phyloP scores from a whole-genome alignment of 2,797 vertebrate genomes.

The Syndactyla subalaris region DNA sequence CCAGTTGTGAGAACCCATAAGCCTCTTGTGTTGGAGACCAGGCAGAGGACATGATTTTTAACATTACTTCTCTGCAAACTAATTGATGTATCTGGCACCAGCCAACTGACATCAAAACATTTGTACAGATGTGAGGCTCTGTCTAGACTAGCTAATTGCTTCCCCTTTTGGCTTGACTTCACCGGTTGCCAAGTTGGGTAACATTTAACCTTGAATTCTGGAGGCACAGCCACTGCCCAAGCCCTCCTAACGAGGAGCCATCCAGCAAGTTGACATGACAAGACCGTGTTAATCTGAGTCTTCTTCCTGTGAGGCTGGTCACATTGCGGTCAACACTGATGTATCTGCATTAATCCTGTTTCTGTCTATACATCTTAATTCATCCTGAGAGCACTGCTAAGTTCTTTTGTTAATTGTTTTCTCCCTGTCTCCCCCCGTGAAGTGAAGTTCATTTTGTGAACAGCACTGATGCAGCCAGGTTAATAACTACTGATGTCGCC shows the following conservation, averaged over 20 bases:
- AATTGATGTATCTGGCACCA: slow-evolving; percentile 22
- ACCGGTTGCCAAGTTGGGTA: neutral
- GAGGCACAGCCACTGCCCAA: neutral
- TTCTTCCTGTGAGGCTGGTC: slow-evolving; percentile 28
- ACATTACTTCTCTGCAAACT: neutral
- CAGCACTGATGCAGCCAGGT: slow-evolving; percentile 40
- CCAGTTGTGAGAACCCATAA: neutral
- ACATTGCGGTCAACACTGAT: neutral
- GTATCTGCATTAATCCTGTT: slow-evolving; percentile 55
- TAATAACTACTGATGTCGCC: slow-evolving; percentile 68
- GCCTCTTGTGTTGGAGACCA: neutral
- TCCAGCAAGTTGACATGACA: slow-evolving; percentile 44
- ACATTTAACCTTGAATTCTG: slow-evolving; percentile 62
- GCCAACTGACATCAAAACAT: neutral
- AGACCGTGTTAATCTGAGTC: slow-evolving; percentile 37
- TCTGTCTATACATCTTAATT: slow-evolving; percentile 56
- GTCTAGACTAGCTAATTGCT: slow-evolving; percentile 54
- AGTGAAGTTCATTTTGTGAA: slow-evolving; percentile 38
- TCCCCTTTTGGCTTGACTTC: slow-evolving; percentile 35
- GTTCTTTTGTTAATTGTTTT: slow-evolving; percentile 58
- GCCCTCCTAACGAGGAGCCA: slow-evolving; percentile 32
- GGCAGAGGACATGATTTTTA: neutral
- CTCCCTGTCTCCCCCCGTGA: slow-evolving; percentile 12
- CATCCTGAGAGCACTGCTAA: neutral
- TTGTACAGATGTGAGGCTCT: slow-evolving; percentile 43